Evolutionary conservation across 2,888 invertebrate genomes (phyloP).

Genomic region (Polyommatus icarus): DNA sequence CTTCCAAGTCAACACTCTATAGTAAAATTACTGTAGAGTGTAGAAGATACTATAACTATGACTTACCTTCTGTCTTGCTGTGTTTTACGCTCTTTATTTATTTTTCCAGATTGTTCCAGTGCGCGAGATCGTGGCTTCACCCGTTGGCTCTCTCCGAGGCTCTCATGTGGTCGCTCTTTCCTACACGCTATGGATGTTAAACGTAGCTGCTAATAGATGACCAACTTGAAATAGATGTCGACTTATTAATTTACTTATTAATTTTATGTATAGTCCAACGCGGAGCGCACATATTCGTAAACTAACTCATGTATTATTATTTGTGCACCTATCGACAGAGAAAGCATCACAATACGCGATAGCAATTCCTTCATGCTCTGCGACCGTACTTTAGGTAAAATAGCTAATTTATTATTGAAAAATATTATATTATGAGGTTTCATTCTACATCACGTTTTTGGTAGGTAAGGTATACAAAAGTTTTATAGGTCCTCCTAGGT

Average conservation of each 20-base stretch:
- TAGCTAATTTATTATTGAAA: neutral
- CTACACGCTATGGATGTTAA: conserved; percentile 63
- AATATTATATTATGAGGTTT: neutral
- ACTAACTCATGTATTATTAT: too few relatives aligned
- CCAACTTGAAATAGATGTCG: too few relatives aligned
- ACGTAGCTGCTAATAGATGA: neutral
- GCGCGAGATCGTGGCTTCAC: conserved; percentile 56
- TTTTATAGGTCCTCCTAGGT: conserved; percentile 12
- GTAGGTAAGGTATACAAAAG: conserved; percentile 18
- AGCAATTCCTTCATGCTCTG: too few relatives aligned
- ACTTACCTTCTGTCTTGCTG: neutral
- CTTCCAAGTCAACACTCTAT: too few relatives aligned
- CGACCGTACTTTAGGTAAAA: neutral
- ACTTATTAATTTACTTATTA: too few relatives aligned
- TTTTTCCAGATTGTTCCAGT: conserved; percentile 46
- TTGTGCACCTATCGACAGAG: too few relatives aligned
- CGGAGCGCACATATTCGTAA: too few relatives aligned
- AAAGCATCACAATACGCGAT: too few relatives aligned
- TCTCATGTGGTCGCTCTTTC: conserved; percentile 62
- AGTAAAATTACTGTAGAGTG: too few relatives aligned
- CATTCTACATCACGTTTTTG: neutral
- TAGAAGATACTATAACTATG: too few relatives aligned
- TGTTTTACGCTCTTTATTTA: neutral
- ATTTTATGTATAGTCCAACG: too few relatives aligned
- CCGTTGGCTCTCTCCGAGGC: conserved; percentile 60